Percentiles rank a stretch among this genome's conserved stretches.
These are phyloP conservation scores for Drosophila bocki DNA, from an alignment of 1,140 invertebrate species.

Conservation along the genomic window DNA sequence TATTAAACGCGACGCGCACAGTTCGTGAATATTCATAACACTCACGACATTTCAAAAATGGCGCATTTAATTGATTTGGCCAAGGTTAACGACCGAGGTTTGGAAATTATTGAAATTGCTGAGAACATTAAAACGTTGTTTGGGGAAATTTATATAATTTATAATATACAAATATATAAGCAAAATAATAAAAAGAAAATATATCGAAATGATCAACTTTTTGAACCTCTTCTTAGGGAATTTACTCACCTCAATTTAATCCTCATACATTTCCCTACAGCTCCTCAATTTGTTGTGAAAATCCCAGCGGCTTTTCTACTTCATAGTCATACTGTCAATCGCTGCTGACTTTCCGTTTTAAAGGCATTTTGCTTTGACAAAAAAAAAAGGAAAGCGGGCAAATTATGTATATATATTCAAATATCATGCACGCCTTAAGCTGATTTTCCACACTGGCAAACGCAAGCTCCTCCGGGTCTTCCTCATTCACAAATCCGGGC, in stretches of 20 bases:
- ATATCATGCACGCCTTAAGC: slow-evolving; percentile 76
- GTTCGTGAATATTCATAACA: slow-evolving; percentile 76
- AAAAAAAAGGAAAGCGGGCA: slow-evolving; percentile 23
- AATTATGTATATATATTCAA: slow-evolving; percentile 65
- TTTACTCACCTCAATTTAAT: neutral
- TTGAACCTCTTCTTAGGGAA: neutral
- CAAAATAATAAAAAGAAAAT: too few species aligned
- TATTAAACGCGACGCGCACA: slow-evolving; percentile 57
- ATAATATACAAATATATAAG: neutral
- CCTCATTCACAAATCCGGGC: slow-evolving; percentile 26
- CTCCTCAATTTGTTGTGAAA: slow-evolving; percentile 29
- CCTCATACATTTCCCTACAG: neutral
- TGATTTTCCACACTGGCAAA: slow-evolving; percentile 67
- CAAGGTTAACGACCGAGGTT: slow-evolving; percentile 22
- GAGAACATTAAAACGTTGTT: slow-evolving; percentile 1
- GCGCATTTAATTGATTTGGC: slow-evolving; percentile 71
- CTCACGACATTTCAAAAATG: slow-evolving; percentile 69
- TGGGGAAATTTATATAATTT: neutral
- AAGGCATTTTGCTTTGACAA: slow-evolving; percentile 21
- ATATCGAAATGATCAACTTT: neutral
- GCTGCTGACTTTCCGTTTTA: slow-evolving; percentile 24
- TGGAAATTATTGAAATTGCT: too few species aligned
- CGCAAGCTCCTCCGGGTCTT: slow-evolving; percentile 20
- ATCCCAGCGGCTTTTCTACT: slow-evolving; percentile 24
- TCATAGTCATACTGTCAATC: slow-evolving; percentile 20